Base-by-base conservation (phyloP, 2,797 vertebrate genomes). In the Pseudotriccus pelzelni region DNA sequence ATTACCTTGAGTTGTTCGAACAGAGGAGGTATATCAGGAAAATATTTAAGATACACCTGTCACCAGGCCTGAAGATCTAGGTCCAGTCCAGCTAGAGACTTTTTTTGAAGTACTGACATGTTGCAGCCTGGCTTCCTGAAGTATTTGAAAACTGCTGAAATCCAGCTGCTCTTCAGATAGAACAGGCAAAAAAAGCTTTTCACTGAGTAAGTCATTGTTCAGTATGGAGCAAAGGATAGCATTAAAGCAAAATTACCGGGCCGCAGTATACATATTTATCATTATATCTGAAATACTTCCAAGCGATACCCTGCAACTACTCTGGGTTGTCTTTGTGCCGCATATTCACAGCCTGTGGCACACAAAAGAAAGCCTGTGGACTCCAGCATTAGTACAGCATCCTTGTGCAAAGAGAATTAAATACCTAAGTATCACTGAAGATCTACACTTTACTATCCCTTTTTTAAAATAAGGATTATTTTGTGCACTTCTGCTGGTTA, bases 1-100 rank as follows among this genome's bases (percentile, higher is more conserved):
- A 90, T 90, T 93, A 88, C 64, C 74, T 37, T 56, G 82, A 95
- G 73, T 86, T 37, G 32, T 25, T 82, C 21, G 50, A 97, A 92
- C 56, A 93, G 76, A 84, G 69, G 87, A 73, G 56, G 47, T 87
- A 86, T 83, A 70, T 84, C 46, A 92, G 70, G 84, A 90, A 95
- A 95, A 96, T 87, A 70, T 77, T 95, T 86, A 89, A 93, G 82
- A 59, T 59, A 44, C 1, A 68, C 2, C 24, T 73, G 22, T n/a
- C 14, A 55, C 68, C 14, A 53, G 6, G 24, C 36, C 24, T 41
- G 23, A 37, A 12, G 46, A 41, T 60, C 50, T 30, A 16, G 6
- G 22, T 79, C 79, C 39, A 34, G 5, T 67, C 34, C 69, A 43
- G 30, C 7, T 66, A 25, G 24, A 74, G 37, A 56, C 37, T 86